Evolutionary conservation across 2,113 vertebrate species (phyloP).

Genomic region (Thalassarche chlororhynchos): DNA sequence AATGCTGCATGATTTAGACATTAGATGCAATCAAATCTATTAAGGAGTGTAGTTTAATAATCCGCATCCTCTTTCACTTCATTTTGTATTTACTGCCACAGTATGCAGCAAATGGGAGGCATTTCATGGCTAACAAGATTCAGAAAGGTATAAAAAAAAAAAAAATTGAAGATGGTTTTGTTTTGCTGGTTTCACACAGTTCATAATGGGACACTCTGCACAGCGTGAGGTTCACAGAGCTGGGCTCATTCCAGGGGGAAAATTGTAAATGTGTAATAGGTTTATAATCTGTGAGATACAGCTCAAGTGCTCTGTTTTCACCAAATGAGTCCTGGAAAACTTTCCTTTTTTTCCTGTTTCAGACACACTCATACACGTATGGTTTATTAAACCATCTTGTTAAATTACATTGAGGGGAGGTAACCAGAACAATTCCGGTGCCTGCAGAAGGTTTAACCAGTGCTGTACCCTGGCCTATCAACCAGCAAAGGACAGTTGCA

Average conservation of each 20-base stretch:
- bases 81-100: conserved; percentile 43
- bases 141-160: neutral
- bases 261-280: neutral
- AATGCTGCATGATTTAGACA: neutral
- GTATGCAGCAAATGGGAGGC: conserved; percentile 23
- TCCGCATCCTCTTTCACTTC: conserved; percentile 8
- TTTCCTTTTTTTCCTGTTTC: neutral
- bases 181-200: conserved; percentile 40
- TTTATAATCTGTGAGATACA: conserved; percentile 33
- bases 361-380: neutral
- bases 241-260: neutral
- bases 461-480: neutral
- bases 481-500: neutral
- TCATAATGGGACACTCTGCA: conserved; percentile 29
- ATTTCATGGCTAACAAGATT: conserved; percentile 27
- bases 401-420: neutral
- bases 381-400: neutral
- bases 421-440: neutral
- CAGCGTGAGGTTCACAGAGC: neutral
- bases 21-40: conserved; percentile 38
- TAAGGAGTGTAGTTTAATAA: conserved; percentile 49
- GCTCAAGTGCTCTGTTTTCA: neutral
- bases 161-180: neutral
- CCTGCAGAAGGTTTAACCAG: neutral
- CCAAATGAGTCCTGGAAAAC: neutral